Percentiles rank a stretch among this genome's conserved stretches.
These are phyloP conservation scores for Florisuga fusca DNA, from an alignment of 2,797 vertebrate genomes.

Conservation along the genomic window DNA sequence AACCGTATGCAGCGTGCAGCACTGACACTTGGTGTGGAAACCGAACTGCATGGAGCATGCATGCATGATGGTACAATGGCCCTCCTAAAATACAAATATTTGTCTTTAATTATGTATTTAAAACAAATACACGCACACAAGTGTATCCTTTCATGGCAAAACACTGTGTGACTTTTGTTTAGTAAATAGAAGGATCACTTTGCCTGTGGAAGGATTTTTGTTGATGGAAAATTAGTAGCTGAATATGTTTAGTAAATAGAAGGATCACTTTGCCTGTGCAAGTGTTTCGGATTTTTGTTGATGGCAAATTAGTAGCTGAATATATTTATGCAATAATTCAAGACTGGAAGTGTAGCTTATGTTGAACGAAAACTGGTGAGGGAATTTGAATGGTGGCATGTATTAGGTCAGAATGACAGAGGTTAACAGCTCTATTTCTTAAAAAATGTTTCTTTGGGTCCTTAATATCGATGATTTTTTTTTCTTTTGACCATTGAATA, in stretches of 20 bases:
- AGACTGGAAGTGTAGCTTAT: not conserved
- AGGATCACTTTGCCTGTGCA: rapidly evolving
- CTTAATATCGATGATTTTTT: not conserved
- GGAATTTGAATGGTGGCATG: not conserved
- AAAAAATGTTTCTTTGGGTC: not conserved
- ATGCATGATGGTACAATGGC: not conserved
- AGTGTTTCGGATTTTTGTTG: not conserved
- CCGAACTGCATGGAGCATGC: not conserved
- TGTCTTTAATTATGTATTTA: not conserved
- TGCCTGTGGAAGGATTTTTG: not conserved
- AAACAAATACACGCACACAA: not conserved
- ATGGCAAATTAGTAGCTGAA: not conserved
- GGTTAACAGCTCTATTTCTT: not conserved
- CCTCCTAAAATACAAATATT: not conserved
- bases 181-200: not conserved
- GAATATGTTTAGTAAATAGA: not conserved
- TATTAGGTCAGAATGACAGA: not conserved
- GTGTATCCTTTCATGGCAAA: not conserved
- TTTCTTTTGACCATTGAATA: not conserved
- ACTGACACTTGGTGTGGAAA: rapidly evolving
- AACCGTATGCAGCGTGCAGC: constrained; percentile 13
- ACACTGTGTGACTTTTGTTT: not conserved
- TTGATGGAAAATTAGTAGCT: not conserved
- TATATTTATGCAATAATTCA: not conserved
- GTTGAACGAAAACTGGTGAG: not conserved